phyloP scores from a whole-genome alignment of 2,888 invertebrate genomes.

The Baccha elongata region DNA sequence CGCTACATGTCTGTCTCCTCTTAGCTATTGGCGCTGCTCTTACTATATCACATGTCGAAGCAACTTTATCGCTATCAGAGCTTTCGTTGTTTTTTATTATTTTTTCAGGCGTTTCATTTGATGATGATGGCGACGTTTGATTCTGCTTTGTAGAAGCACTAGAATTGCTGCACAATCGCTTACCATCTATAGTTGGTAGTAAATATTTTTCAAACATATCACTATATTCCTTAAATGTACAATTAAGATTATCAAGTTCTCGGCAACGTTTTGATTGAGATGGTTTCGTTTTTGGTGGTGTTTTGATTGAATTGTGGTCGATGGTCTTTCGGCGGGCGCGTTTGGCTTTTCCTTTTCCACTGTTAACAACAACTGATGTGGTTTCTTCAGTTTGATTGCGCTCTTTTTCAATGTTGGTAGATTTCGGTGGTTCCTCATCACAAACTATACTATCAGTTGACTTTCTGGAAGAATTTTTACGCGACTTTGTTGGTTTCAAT shows the following conservation, averaged over 20 bases:
- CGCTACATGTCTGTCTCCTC: conserved; percentile 45
- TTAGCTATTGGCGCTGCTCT: conserved; percentile 27
- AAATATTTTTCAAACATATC: conserved; percentile 50
- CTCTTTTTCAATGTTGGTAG: not conserved
- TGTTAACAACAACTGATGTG: not conserved
- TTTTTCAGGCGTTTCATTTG: not conserved
- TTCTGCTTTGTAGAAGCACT: not conserved
- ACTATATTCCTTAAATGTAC: conserved; percentile 45
- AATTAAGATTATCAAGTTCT: conserved; percentile 58
- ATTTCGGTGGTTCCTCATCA: conserved; percentile 7
- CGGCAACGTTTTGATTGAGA: conserved; percentile 10
- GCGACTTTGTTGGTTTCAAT: not conserved
- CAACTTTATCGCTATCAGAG: not conserved
- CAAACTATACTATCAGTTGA: conserved; percentile 17
- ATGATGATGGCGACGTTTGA: not conserved
- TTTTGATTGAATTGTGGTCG: not conserved
- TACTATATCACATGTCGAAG: not conserved
- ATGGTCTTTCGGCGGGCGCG: not conserved
- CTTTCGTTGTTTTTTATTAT: not conserved
- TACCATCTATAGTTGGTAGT: conserved; percentile 32
- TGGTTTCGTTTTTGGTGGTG: not conserved
- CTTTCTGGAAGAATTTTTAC: conserved; percentile 12
- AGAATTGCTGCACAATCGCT: conserved; percentile 24
- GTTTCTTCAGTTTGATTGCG: not conserved
- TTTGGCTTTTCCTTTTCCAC: not conserved